Evolutionary conservation across 2,113 vertebrate species (phyloP).

Genomic region (Lagenorhynchus albirostris): DNA sequence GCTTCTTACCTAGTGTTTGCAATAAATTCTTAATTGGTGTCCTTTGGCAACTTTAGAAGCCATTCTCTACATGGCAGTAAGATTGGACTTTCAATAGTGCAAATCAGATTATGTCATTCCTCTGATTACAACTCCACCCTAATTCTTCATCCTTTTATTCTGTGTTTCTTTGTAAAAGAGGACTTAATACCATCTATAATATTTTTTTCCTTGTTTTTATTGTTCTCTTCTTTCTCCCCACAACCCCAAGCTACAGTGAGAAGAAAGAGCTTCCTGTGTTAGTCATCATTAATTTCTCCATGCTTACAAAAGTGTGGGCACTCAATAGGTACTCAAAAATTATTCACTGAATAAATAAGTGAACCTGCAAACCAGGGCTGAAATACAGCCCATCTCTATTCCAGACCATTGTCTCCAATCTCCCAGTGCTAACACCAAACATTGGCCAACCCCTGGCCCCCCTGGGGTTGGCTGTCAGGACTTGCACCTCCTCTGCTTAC

Average conservation of each 20-base stretch:
- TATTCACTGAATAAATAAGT: not conserved
- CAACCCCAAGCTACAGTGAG: not conserved
- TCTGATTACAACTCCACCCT: not conserved
- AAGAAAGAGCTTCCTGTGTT: not conserved
- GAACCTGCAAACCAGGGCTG: not conserved
- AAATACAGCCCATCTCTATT: not conserved
- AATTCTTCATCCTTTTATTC: not conserved
- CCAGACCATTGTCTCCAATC: not conserved
- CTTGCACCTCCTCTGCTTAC: not conserved
- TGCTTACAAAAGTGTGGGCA: not conserved
- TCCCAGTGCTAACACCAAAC: not conserved
- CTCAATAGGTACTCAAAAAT: not conserved
- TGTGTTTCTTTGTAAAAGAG: not conserved
- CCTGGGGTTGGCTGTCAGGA: not conserved
- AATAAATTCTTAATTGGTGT: not conserved
- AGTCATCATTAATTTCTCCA: not conserved
- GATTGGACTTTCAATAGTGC: not conserved
- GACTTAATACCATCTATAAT: not conserved
- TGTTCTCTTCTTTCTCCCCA: not conserved
- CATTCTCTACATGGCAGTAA: not conserved
- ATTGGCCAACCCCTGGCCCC: not conserved
- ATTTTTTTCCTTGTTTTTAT: not conserved
- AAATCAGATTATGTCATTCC: not conserved
- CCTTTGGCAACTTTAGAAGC: not conserved
- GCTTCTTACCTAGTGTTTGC: not conserved